Conservation (phyloP, 1,140 invertebrate species). For the Phortica variegata region DNA sequence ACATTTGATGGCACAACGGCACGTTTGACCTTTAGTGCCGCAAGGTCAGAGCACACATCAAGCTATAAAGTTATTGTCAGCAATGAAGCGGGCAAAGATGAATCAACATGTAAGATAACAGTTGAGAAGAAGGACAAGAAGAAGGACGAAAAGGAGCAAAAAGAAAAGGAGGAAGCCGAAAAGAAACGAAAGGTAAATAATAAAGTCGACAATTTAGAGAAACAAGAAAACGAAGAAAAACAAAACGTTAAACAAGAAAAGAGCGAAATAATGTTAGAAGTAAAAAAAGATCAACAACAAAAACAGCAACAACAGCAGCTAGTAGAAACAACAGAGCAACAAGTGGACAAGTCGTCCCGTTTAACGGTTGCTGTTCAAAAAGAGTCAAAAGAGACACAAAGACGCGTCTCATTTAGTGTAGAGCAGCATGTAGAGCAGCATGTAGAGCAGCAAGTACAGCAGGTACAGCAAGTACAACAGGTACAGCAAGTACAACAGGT, state of each 20-base stretch:
- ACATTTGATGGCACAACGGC: constrained; percentile 82
- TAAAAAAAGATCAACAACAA: too few relatives aligned
- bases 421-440: too few relatives aligned
- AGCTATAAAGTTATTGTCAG: constrained; percentile 77
- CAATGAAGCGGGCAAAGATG: constrained; percentile 81
- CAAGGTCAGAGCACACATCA: constrained; percentile 70
- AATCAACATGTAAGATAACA: constrained; percentile 74
- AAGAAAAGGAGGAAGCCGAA: constrained; percentile 46
- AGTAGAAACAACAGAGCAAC: too few relatives aligned
- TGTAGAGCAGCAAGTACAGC: too few relatives aligned
- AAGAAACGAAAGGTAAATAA: constrained; percentile 45
- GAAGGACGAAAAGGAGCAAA: constrained; percentile 35
- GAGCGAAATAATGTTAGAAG: too few relatives aligned
- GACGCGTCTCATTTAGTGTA: too few relatives aligned
- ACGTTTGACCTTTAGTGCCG: constrained; percentile 70
- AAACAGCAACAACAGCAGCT: too few relatives aligned
- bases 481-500: neutral
- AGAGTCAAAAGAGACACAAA: too few relatives aligned
- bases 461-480: too few relatives aligned
- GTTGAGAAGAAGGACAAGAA: constrained; percentile 59
- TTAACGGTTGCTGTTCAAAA: too few relatives aligned
- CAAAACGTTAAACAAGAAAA: constrained; percentile 1
- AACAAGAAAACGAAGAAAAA: neutral
- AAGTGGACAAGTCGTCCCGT: too few relatives aligned
- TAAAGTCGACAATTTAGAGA: neutral